Evolutionary conservation across 2,888 invertebrate species (phyloP).

Genomic region (Nasonia oneida): DNA sequence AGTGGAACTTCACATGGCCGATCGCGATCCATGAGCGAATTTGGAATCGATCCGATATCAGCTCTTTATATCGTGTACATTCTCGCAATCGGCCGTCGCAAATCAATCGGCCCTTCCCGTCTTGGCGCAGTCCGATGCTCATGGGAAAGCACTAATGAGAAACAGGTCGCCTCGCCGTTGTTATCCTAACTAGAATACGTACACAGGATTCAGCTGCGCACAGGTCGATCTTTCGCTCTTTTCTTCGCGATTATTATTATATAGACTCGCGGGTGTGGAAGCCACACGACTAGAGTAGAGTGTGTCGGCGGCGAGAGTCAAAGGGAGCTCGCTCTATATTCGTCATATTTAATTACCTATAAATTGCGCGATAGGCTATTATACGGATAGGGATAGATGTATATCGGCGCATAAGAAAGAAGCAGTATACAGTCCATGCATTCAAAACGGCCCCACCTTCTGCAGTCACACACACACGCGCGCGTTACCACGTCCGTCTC

Average conservation of each 20-base stretch:
- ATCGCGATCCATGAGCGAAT: too few relatives aligned
- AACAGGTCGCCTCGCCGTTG: constrained; percentile 16
- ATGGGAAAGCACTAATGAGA: constrained; percentile 46
- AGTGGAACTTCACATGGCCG: not conserved
- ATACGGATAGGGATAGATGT: not conserved
- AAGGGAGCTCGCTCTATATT: constrained; percentile 64
- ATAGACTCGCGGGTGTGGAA: not conserved
- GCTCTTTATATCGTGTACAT: too few relatives aligned
- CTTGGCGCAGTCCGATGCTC: not conserved
- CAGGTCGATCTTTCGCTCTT: not conserved
- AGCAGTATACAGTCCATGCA: constrained; percentile 45
- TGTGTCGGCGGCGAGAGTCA: constrained; percentile 62
- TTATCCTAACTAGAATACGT: not conserved
- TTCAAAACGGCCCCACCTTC: constrained; percentile 54
- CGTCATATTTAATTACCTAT: constrained; percentile 69
- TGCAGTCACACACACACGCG: not conserved
- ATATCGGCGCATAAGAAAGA: constrained; percentile 26
- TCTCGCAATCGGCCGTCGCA: constrained; percentile 28
- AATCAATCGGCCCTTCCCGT: constrained; percentile 48
- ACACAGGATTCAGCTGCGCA: not conserved
- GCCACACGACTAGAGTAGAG: not conserved
- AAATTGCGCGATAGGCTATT: constrained; percentile 62
- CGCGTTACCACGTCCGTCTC: too few relatives aligned
- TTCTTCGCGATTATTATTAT: not conserved
- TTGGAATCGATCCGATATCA: too few relatives aligned